Conservation (phyloP, 2,888 invertebrate species). For the Drosophila sordidapex region DNA sequence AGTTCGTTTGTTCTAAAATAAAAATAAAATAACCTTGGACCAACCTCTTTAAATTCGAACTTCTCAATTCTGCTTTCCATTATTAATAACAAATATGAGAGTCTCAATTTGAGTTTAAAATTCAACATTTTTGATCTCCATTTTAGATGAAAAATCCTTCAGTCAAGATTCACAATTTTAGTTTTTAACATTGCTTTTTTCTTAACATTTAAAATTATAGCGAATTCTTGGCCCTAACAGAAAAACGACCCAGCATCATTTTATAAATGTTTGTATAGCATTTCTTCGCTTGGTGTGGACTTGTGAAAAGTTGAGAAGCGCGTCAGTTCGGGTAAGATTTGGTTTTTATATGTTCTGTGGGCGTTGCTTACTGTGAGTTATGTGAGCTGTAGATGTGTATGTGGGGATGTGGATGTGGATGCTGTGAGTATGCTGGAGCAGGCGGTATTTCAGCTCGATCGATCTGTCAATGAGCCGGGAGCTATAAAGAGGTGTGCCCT, state of each 20-base stretch:
- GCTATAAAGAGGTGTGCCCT: conserved; percentile 75
- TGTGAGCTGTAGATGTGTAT: conserved; percentile 39
- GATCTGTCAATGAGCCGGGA: conserved; percentile 52
- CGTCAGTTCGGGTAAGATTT: conserved; percentile 39
- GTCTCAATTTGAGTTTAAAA: background rate
- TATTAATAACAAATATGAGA: background rate
- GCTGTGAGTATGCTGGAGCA: conserved; percentile 20
- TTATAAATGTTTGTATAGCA: conserved; percentile 48
- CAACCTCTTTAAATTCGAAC: background rate
- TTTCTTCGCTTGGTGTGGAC: conserved; percentile 53
- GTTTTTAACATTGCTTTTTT: background rate
- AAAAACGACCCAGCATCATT: conserved; percentile 3
- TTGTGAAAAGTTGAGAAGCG: conserved; percentile 65
- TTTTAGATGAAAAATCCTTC: background rate
- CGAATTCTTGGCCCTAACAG: conserved; percentile 26
- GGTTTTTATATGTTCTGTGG: conserved; percentile 49
- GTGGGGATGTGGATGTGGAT: conserved; percentile 24
- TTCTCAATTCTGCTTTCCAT: background rate
- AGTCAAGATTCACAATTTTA: background rate
- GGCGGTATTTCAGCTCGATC: conserved; percentile 29
- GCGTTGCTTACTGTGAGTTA: conserved; percentile 65
- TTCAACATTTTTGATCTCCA: background rate
- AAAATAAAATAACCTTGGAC: background rate
- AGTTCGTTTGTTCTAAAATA: too few relatives aligned
- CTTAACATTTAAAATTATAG: conserved; percentile 2